A percentile compares a stretch with the other conserved stretches of the same genome.
These are phyloP conservation scores for Genyomyrus donnyi DNA, from an alignment of 2,113 vertebrate species.

Conservation along the genomic window DNA sequence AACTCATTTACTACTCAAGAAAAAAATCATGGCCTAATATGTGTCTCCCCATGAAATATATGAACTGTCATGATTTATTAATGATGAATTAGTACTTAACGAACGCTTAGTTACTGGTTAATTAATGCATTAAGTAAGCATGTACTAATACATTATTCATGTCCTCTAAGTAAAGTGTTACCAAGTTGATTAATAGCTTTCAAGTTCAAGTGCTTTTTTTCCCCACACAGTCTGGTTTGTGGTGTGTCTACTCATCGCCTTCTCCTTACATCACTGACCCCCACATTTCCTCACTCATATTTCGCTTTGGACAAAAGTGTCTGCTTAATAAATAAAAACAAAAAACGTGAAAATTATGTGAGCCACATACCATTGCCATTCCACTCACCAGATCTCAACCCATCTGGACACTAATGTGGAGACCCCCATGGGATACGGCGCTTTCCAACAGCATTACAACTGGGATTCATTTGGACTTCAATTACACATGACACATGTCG, in stretches of 20 bases:
- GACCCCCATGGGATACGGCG: not conserved
- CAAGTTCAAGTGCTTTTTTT: not conserved
- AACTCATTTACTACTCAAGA: too few species aligned
- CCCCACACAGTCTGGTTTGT: not conserved
- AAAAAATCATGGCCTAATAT: too few species aligned
- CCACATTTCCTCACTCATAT: not conserved
- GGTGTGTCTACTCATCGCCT: not conserved
- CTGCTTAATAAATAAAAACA: not conserved
- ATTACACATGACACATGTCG: not conserved
- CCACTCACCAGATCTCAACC: not conserved
- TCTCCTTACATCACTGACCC: not conserved
- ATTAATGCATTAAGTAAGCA: too few species aligned
- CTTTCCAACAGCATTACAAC: not conserved
- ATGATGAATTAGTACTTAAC: too few species aligned
- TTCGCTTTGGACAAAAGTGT: not conserved
- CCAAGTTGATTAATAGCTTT: not conserved
- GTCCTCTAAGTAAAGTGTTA: too few species aligned
- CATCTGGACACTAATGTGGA: not conserved
- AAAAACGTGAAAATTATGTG: not conserved
- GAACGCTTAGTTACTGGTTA: too few species aligned
- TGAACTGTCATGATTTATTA: too few species aligned
- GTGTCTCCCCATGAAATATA: not conserved
- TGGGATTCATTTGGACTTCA: not conserved
- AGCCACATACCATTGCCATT: not conserved
- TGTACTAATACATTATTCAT: too few species aligned